These are phyloP conservation scores for Onchidella celtica DNA, from an alignment of 2,888 invertebrate genomes.

Conservation along the genomic window DNA sequence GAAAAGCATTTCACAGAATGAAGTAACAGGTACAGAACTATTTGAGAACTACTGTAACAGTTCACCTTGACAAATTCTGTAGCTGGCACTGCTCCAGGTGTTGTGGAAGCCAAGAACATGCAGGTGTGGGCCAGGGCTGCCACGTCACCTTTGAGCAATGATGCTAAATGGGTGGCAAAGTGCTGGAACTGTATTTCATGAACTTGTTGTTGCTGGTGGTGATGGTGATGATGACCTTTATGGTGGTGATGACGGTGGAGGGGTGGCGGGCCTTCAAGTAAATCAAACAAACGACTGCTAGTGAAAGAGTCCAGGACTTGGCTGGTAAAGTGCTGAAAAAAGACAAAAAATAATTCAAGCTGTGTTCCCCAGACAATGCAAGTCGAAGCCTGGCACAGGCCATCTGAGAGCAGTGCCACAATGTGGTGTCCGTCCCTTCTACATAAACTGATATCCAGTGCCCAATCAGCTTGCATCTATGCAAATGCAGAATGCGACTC, in stretches of 20 bases:
- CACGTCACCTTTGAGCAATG: constrained; percentile 52
- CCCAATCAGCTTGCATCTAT: too few relatives aligned
- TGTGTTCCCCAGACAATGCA: too few relatives aligned
- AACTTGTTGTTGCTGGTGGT: constrained; percentile 35
- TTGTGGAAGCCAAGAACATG: constrained; percentile 48
- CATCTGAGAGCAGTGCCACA: too few relatives aligned
- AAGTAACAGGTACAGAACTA: background rate
- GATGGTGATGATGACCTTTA: too few relatives aligned
- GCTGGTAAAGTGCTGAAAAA: constrained; percentile 43
- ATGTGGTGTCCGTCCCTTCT: too few relatives aligned
- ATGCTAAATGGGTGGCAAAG: constrained; percentile 51
- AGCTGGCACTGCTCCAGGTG: constrained; percentile 29
- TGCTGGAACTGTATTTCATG: constrained; percentile 45
- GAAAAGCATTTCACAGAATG: too few relatives aligned
- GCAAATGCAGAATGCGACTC: too few relatives aligned
- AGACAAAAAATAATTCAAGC: too few relatives aligned
- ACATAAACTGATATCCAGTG: too few relatives aligned
- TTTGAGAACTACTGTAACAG: background rate
- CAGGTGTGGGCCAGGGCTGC: constrained; percentile 49
- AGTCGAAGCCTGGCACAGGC: too few relatives aligned
- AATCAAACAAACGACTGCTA: constrained; percentile 48
- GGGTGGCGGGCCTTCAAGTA: constrained; percentile 39
- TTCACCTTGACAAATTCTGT: constrained; percentile 53
- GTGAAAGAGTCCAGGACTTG: constrained; percentile 45
- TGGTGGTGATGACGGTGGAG: constrained; percentile 30